Base-by-base conservation (phyloP, 2,113 vertebrate genomes). In the Brachirus orientalis region DNA sequence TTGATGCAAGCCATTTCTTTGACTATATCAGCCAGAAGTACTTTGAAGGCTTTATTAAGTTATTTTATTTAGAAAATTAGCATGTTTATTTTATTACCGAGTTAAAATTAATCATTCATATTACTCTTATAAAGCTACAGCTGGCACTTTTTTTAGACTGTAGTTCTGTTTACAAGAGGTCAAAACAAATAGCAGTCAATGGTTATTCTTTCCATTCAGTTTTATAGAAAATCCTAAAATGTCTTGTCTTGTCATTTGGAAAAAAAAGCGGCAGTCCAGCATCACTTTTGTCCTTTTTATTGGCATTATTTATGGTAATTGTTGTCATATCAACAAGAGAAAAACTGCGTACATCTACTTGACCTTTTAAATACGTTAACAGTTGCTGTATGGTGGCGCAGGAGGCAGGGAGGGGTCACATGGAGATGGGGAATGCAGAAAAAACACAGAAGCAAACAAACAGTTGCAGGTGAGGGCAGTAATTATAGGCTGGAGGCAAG, bases 321-420 rank as follows among this genome's bases (percentile, higher is more conserved):
- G 90, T 82, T 91, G 93, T 94, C 94, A 94, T 95, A 94, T 94
- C 92, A 95, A 92, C 92, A 95, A 95, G 96, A 97, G 94, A 93
- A 94, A 94, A 94, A 92, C 94, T 91, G 95, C 95, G 94, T 96
- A 98, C 95, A 98, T 94, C 95, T 96, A 98, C 95, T 92, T 91
- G 86, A 91, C 87, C 80, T 92, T 95, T 96, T 95, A 95, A 96
- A 95, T 97, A 95, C 96, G 94, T 95, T 96, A 96, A 97, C 97
- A 98, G 90, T 93, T 90, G 92, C 92, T 85, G 89, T 83, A 70
- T 79, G 83, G 67, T 84, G 81, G 79, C 83, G 80, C 80, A 68
- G 79, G 64, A 94, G 90, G 91, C 89, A 93, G 93, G 94, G 92
- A 91, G 92, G 92, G 91, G 94, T 91, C 94, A 95, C 95, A 95